Evolutionary conservation across 2,888 invertebrate species (phyloP), one percentile per base, ranked within the genome.

Genomic region (Phania funesta): DNA sequence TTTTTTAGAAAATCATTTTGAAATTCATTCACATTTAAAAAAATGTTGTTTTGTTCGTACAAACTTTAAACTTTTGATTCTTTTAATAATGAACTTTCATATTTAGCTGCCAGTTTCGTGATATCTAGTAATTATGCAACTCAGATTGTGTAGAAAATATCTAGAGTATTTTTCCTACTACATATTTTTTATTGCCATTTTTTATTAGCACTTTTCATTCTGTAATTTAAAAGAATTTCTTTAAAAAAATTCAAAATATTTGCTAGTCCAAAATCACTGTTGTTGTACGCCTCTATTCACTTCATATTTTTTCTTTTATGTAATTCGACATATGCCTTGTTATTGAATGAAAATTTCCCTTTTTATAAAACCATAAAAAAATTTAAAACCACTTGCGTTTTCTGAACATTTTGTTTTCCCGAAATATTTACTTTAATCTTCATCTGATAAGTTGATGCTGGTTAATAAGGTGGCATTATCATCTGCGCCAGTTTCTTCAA

Each of bases 391-490:
- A 60, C 35, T 60, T 35, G n/a, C 5, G 6, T 67, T 65, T 75
- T 20, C 13, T 16, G 41, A 29, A 29, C 3, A 9, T 8, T 60
- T 32, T 32, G n/a, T 44, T 48, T 48, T 50, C 9, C 16, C 3
- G 6, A 38, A 20, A 20, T n/a, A 6, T 26, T 24, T 16, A 11
- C 11, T 9, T 65, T 90, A 90, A 83, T 90, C 90, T 80, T 90
- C 90, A 81, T 90, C 90, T 78, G 90, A 90, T 83, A 89, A 86
- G 86, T 88, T 90, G 81, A 89, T 87, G 71, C 87, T 88, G 56
- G 90, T 87, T 32, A 90, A 81, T 83, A 90, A 84, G 65, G 89
- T 90, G 82, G 90, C 86, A 86, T 90, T 90, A 84, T 90, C 90
- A 74, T 90, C 90, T 54, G 86, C 88, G 52, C 88, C 89, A 79